phyloP scores from a whole-genome alignment of 2,797 vertebrate species.

The Sebastiscus tertius region DNA sequence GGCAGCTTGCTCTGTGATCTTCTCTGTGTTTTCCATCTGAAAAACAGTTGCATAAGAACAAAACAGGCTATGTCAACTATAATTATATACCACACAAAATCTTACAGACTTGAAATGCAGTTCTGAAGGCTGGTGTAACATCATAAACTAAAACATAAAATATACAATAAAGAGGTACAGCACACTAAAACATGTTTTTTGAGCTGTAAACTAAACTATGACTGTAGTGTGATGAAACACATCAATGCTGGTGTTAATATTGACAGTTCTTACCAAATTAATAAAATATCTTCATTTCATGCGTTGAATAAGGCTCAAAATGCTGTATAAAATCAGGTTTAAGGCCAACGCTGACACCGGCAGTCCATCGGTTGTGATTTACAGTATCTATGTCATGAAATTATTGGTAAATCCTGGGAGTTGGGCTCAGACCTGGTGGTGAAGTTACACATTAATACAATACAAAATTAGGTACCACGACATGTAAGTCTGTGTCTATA shows the following conservation, averaged over 20 bases:
- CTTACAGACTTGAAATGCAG: neutral
- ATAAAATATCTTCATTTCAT: neutral
- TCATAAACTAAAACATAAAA: neutral
- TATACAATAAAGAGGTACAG: neutral
- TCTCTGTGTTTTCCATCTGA: conserved; percentile 76
- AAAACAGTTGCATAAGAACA: conserved; percentile 11
- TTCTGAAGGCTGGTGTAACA: neutral
- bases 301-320: neutral
- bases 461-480: neutral
- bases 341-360: neutral
- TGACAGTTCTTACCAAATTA: neutral
- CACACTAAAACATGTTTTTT: neutral
- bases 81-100: neutral
- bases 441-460: neutral
- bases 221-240: neutral
- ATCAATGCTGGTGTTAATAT: neutral
- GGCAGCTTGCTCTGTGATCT: neutral
- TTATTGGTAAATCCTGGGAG: neutral
- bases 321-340: neutral
- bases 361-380: neutral
- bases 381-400: neutral
- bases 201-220: neutral
- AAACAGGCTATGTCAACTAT: neutral
- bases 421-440: neutral
- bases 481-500: neutral